These are phyloP conservation scores for Smutsia gigantea DNA, from an alignment of 2,797 vertebrate species.

Conservation along the genomic window DNA sequence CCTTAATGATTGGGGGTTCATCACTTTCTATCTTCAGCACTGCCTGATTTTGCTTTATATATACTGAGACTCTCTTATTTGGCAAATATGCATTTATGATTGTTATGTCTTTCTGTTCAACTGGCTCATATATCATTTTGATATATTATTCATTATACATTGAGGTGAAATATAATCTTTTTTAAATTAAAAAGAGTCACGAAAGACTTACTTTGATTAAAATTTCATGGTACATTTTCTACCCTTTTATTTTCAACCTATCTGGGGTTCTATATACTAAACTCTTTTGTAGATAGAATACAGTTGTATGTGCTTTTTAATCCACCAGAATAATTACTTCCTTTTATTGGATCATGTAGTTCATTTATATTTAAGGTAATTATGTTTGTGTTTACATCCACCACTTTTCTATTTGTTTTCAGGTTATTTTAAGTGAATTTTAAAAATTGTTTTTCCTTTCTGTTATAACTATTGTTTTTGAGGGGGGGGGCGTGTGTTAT, in stretches of 20 bases:
- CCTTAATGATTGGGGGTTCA: not conserved
- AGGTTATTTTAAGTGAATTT: not conserved
- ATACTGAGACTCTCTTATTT: not conserved
- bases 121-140: not conserved
- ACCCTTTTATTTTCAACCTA: not conserved
- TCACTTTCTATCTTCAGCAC: not conserved
- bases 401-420: not conserved
- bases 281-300: not conserved
- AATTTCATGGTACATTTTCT: not conserved
- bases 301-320: not conserved
- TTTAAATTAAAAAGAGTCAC: not conserved
- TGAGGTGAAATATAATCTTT: not conserved
- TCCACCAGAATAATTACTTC: not conserved
- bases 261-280: not conserved
- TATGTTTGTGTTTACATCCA: not conserved
- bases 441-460: not conserved
- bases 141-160: not conserved
- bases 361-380: not conserved
- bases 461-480: not conserved
- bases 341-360: not conserved
- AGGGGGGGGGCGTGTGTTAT: not conserved
- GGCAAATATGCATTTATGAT: not conserved
- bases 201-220: not conserved
- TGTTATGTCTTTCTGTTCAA: not conserved
- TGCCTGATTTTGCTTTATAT: not conserved